Conservation (phyloP, 2,113 vertebrate species). For the Macquaria ambigua region DNA sequence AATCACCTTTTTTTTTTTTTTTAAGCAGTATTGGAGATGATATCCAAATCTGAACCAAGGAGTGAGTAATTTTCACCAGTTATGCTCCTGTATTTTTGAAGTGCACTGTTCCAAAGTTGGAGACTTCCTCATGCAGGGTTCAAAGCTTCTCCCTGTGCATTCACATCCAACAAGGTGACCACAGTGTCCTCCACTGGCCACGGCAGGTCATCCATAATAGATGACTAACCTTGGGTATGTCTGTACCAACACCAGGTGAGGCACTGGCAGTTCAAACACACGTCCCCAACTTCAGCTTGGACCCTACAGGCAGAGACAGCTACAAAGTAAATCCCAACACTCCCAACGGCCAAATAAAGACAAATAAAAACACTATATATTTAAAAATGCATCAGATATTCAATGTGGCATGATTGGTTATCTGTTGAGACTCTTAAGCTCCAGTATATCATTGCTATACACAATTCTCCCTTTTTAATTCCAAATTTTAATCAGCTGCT, state of each 20-base stretch:
- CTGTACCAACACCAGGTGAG: constrained; percentile 60
- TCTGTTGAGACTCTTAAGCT: constrained; percentile 35
- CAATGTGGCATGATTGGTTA: constrained; percentile 2
- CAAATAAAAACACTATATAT: constrained; percentile 20
- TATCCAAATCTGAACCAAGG: neutral
- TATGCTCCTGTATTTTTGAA: constrained; percentile 3
- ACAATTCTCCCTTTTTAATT: constrained; percentile 61
- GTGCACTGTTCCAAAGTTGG: constrained; percentile 4
- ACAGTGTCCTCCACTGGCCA: constrained; percentile 57
- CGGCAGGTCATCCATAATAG: constrained; percentile 73
- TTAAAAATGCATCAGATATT: constrained; percentile 3
- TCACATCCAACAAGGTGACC: constrained; percentile 72
- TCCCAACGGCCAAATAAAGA: neutral
- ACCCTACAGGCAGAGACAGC: constrained; percentile 25
- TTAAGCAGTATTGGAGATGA: neutral
- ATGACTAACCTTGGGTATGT: constrained; percentile 68
- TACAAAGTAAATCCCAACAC: constrained; percentile 23
- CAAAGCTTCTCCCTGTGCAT: constrained; percentile 32
- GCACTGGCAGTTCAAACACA: constrained; percentile 60
- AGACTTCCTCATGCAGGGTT: constrained; percentile 35
- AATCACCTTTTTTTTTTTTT: neutral
- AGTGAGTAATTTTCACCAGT: neutral
- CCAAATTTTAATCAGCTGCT: constrained; percentile 64
- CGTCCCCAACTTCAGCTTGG: constrained; percentile 42
- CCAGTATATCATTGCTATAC: constrained; percentile 10